These are phyloP conservation scores for Reticulitermes lucifugus DNA, from an alignment of 2,888 invertebrate species.

Conservation along the genomic window DNA sequence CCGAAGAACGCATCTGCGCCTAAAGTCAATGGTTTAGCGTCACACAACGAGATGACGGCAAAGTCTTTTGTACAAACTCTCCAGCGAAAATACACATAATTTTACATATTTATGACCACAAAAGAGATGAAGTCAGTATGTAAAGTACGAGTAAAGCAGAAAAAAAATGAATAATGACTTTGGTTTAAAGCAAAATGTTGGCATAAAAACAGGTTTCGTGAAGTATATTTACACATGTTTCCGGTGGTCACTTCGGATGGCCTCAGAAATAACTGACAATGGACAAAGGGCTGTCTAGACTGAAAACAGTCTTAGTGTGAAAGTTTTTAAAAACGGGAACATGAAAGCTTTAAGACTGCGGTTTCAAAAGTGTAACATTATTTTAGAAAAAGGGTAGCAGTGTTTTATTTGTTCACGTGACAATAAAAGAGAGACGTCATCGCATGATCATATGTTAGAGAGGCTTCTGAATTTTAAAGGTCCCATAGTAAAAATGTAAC, in stretches of 20 bases:
- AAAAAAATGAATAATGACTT: conserved; percentile 9
- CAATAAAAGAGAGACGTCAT: no score
- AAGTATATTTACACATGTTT: background rate
- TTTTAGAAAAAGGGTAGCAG: no score
- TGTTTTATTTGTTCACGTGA: no score
- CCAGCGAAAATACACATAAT: background rate
- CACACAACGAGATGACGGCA: background rate
- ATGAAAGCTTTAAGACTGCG: no score
- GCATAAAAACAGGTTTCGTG: background rate
- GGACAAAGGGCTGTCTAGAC: background rate
- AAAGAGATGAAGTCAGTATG: background rate
- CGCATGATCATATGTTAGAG: no score
- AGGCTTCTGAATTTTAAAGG: no score
- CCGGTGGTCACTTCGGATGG: background rate
- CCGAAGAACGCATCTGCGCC: no score
- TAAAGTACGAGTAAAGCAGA: background rate
- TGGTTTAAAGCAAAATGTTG: background rate
- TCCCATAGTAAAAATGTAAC: no score
- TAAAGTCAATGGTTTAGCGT: background rate
- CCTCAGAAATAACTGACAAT: background rate
- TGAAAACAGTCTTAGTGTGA: background rate
- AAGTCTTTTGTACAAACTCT: background rate
- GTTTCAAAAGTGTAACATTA: no score
- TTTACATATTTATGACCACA: conserved; percentile 2
- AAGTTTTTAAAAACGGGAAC: no score